Percentiles rank a stretch among this genome's conserved stretches.
Evolutionary conservation across 2,797 vertebrate species (phyloP).

Genomic region (Cyprinella venusta): DNA sequence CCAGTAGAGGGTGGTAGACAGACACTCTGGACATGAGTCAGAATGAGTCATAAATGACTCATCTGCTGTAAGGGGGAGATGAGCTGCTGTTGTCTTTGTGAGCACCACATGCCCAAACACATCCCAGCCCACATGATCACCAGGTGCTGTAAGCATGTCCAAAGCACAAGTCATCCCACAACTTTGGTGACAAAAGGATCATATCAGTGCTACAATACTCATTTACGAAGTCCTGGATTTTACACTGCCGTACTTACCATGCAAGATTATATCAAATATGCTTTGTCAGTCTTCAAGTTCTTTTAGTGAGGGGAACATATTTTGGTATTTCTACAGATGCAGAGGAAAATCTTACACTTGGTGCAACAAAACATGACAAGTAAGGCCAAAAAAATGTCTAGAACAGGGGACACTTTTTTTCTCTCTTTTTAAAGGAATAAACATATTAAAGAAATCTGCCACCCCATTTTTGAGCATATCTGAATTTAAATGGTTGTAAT

Average conservation of each 20-base stretch:
- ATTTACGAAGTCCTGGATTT: slow-evolving; percentile 4
- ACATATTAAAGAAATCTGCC: too few species aligned
- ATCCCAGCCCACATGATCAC: slow-evolving; percentile 46
- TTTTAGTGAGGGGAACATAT: background rate
- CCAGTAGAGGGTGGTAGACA: slow-evolving; percentile 43
- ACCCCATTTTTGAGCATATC: too few species aligned
- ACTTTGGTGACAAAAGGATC: slow-evolving; percentile 29
- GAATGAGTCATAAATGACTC: slow-evolving; percentile 48
- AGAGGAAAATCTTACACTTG: background rate
- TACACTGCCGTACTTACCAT: background rate
- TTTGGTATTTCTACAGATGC: background rate
- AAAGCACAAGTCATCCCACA: slow-evolving; percentile 47
- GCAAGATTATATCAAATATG: background rate
- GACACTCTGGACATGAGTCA: slow-evolving; percentile 8
- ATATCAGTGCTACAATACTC: background rate
- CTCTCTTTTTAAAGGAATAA: background rate
- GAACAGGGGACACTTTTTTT: background rate
- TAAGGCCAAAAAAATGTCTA: background rate
- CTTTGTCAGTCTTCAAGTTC: background rate
- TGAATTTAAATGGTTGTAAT: too few species aligned
- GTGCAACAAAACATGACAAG: background rate
- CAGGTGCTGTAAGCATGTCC: slow-evolving; percentile 44
- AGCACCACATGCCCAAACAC: slow-evolving; percentile 43
- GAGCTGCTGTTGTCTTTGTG: slow-evolving; percentile 42
- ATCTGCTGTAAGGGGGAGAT: slow-evolving; percentile 47